phyloP scores from a whole-genome alignment of 2,888 invertebrate species.

The Onchidella celtica region DNA sequence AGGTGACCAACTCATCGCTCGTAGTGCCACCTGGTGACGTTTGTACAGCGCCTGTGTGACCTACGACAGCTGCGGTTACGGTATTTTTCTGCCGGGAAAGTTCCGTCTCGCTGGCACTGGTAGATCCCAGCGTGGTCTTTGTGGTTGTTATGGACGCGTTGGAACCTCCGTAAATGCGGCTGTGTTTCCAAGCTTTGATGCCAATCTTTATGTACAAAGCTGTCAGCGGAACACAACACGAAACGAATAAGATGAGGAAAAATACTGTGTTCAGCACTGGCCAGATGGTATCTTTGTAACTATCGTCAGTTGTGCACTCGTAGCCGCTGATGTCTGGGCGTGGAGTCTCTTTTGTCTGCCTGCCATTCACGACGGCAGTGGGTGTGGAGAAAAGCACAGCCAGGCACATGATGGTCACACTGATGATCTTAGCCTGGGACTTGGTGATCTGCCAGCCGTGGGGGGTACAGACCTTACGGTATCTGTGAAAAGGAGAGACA shows the following conservation, averaged over 20 bases:
- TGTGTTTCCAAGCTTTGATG: slow-evolving; percentile 35
- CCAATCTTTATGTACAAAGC: slow-evolving; percentile 36
- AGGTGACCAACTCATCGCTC: neutral
- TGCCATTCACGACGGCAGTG: slow-evolving; percentile 29
- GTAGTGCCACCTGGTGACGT: neutral
- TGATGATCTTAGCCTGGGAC: slow-evolving; percentile 3
- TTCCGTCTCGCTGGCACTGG: too few species aligned
- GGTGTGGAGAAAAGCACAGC: slow-evolving; percentile 15
- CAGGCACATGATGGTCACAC: neutral
- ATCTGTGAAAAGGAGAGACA: neutral
- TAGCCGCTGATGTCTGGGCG: slow-evolving; percentile 12
- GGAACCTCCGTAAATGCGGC: neutral
- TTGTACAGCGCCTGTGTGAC: too few species aligned
- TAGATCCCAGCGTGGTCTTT: neutral
- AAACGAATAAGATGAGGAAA: slow-evolving; percentile 16
- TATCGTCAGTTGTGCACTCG: slow-evolving; percentile 38
- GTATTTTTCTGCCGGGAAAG: neutral
- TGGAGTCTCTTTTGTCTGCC: slow-evolving; percentile 18
- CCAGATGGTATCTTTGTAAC: slow-evolving; percentile 15
- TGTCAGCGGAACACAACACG: neutral
- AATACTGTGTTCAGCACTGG: slow-evolving; percentile 32
- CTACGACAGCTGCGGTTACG: neutral
- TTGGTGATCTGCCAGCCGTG: slow-evolving; percentile 9
- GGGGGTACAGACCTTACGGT: slow-evolving; percentile 10
- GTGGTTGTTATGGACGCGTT: neutral